phyloP scores from a whole-genome alignment of 2,888 invertebrate species.

The Microdon myrmicae region DNA sequence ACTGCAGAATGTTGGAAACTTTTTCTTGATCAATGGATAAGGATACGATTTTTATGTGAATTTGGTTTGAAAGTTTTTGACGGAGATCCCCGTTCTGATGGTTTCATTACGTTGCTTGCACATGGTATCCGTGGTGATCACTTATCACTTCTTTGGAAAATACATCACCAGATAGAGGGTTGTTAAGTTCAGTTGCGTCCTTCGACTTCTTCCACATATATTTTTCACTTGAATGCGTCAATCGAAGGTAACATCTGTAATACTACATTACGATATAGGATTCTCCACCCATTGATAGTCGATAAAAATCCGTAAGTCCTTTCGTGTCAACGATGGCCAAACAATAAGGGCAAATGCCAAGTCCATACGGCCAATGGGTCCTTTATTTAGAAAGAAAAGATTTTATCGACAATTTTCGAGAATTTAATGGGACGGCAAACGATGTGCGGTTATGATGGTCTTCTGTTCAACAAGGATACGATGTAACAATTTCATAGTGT shows the following conservation, averaged over 20 bases:
- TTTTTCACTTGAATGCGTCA: no score
- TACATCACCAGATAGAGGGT: no score
- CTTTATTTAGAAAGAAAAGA: conserved; percentile 44
- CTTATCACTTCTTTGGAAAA: conserved; percentile 29
- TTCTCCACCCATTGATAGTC: no score
- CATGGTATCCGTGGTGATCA: conserved; percentile 38
- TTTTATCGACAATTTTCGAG: conserved; percentile 48
- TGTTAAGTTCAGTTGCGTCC: no score
- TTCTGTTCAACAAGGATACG: conserved; percentile 15
- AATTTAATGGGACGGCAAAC: conserved; percentile 48
- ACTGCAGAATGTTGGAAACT: conserved; percentile 4
- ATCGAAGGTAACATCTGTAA: no score
- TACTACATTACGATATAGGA: no score
- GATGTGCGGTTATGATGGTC: conserved; percentile 32
- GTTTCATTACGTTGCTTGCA: conserved; percentile 13
- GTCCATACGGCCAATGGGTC: conserved; percentile 49
- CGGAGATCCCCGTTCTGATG: conserved; percentile 18
- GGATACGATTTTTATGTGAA: conserved; percentile 36
- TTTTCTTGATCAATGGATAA: conserved; percentile 18
- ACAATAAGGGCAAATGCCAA: conserved; percentile 43
- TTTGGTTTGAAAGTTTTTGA: conserved; percentile 27
- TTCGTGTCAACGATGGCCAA: no score
- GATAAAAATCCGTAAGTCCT: no score
- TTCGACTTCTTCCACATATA: no score
- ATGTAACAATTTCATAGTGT: conserved; percentile 42